Percentiles rank a stretch among this genome's conserved stretches.
Evolutionary conservation across 2,888 invertebrate species (phyloP).

Genomic region (Prenolepis imparis): DNA sequence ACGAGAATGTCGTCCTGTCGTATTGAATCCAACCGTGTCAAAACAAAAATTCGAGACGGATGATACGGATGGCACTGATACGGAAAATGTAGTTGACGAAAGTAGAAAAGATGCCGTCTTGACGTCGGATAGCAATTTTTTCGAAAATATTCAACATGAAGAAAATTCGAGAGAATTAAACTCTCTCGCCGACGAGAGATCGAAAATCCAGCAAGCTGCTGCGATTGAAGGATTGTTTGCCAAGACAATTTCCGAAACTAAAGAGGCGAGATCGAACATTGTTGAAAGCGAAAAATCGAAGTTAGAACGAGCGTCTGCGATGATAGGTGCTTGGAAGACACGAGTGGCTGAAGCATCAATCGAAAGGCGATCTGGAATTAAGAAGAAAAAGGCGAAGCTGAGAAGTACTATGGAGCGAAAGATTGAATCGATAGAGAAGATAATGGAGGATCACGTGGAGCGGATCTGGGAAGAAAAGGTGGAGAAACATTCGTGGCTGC

Average conservation of each 20-base stretch:
- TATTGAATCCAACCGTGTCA: not conserved
- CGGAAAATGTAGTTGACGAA: not conserved
- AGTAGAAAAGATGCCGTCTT: not conserved
- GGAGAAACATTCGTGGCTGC: slow-evolving; percentile 80
- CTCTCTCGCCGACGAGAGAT: not conserved
- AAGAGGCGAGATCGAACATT: slow-evolving; percentile 53
- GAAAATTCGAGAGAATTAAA: not conserved
- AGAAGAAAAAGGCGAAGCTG: slow-evolving; percentile 62
- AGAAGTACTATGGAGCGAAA: slow-evolving; percentile 68
- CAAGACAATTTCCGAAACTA: not conserved
- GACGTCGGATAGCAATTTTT: not conserved
- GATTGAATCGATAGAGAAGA: slow-evolving; percentile 72
- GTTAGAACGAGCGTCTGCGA: not conserved
- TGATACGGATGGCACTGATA: not conserved
- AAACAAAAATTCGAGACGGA: not conserved
- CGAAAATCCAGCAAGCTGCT: not conserved
- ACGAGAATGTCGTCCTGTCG: not conserved
- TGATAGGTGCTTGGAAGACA: not conserved
- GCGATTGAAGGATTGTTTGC: not conserved
- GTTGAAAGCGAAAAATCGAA: slow-evolving; percentile 37
- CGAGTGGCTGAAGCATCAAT: slow-evolving; percentile 27
- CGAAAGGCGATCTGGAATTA: slow-evolving; percentile 26
- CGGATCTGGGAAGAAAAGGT: slow-evolving; percentile 76
- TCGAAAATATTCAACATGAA: not conserved
- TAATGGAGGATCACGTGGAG: slow-evolving; percentile 75